A percentile compares a stretch with the other conserved stretches of the same genome.
These are phyloP conservation scores for Micrasema longulum DNA, from an alignment of 1,140 invertebrate species.

Conservation along the genomic window DNA sequence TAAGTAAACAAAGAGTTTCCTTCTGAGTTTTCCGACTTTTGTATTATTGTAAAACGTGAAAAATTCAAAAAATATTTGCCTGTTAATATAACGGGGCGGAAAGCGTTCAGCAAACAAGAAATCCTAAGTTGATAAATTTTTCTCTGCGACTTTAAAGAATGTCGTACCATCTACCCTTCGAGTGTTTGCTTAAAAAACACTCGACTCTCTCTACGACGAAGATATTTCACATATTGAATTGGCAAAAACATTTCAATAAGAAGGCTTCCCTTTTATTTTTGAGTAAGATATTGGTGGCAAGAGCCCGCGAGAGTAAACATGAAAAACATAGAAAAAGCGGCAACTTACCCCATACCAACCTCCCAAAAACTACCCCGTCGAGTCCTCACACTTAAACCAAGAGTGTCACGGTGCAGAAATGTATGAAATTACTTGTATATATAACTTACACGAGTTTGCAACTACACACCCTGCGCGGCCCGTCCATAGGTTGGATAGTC, in stretches of 20 bases:
- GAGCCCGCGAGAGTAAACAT: slow-evolving; percentile 34
- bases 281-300: slow-evolving; percentile 31
- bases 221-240: slow-evolving; percentile 39
- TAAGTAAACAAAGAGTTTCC: too few species aligned
- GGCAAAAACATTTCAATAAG: slow-evolving; percentile 35
- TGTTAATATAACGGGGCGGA: too few species aligned
- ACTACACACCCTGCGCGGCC: too few species aligned
- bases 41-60: too few species aligned
- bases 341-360: not conserved
- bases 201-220: not conserved
- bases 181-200: slow-evolving; percentile 30
- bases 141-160: not conserved
- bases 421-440: too few species aligned
- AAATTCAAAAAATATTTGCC: too few species aligned
- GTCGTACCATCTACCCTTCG: not conserved
- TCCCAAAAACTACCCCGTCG: not conserved
- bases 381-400: not conserved
- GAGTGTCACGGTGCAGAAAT: not conserved
- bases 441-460: too few species aligned
- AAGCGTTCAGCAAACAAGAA: too few species aligned
- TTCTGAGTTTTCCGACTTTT: too few species aligned
- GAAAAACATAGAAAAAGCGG: not conserved
- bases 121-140: too few species aligned
- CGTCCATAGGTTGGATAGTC: too few species aligned
- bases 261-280: slow-evolving; percentile 4